Conservation (phyloP, 2,888 invertebrate genomes). For the Galerucella calmariensis region DNA sequence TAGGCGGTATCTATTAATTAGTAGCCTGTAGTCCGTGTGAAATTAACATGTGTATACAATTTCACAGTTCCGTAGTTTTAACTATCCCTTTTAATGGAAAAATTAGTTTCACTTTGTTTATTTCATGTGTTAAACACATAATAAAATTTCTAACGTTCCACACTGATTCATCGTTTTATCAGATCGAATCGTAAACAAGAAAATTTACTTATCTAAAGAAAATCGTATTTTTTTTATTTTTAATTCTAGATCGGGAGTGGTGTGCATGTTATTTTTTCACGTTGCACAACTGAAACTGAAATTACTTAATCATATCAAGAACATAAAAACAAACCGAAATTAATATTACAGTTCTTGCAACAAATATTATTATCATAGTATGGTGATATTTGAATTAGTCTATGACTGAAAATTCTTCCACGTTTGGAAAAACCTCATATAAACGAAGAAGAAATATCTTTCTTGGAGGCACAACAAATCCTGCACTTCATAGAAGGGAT, state of each 20-base stretch:
- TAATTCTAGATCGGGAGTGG: not conserved
- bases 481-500: too few species aligned
- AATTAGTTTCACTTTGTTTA: not conserved
- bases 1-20: too few species aligned
- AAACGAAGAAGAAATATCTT: too few species aligned
- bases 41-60: not conserved
- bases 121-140: not conserved
- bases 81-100: not conserved
- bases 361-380: not conserved
- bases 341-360: slow-evolving; percentile 8
- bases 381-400: not conserved
- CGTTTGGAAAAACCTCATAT: too few species aligned
- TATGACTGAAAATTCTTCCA: not conserved
- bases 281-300: not conserved
- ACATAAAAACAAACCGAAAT: not conserved
- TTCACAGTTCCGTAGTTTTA: not conserved
- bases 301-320: slow-evolving; percentile 2
- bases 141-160: slow-evolving; percentile 3
- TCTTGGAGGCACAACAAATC: too few species aligned
- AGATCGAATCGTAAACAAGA: not conserved
- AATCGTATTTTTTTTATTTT: not conserved
- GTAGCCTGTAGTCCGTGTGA: not conserved
- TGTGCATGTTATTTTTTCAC: slow-evolving; percentile 6
- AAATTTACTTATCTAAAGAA: not conserved
- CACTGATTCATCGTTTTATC: slow-evolving; percentile 1